Base-by-base conservation (phyloP, 1,140 invertebrate genomes). In the Anastrepha obliqua region DNA sequence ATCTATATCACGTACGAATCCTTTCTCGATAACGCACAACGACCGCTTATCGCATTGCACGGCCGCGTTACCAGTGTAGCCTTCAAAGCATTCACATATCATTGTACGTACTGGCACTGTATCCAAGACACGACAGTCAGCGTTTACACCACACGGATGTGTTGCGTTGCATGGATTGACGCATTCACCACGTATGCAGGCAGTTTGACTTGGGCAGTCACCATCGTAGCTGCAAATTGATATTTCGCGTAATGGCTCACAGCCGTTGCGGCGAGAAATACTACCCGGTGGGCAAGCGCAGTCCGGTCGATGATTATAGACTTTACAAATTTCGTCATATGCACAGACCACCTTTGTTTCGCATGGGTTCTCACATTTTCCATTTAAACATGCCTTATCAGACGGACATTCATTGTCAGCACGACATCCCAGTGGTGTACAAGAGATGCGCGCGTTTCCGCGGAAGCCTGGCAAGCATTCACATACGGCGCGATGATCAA, bases 51-150 rank as follows among this genome's bases (percentile, higher is more conserved):
- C 96, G 91, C 97, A 97, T 90, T 96, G 95, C 62, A 96, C 94
- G 42, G 96, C 95, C 29, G 97, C 97, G 91, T 97, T 97, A 92
- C 97, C 97, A 93, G 95, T 95, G 91, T 97, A 98, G 74, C 97
- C 97, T 44, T 96, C 96, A n/a, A 96, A 91, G 91, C 98, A 98
- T 92, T 97, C 95, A 90, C 98, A 98, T 87, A 97, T 95, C 97
- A 98, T 97, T 17, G 97, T 98, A 90, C 96, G 95, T 0, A 98
- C 96, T 1, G 97, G 97, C 42, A 95, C 93, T 0, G 97, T 97
- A 90, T 98, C 96, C 4, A 97, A 93, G 1, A 98, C 96, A 85
- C 95, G 95, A 90, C 98, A 98, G 86, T 95, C 94, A 0, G 97
- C 96, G 89, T 98, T 98, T 9, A 95, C 94, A 58, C 97, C 96